These are phyloP conservation scores for Orthosia gracilis DNA, from an alignment of 2,888 invertebrate species.

Conservation along the genomic window DNA sequence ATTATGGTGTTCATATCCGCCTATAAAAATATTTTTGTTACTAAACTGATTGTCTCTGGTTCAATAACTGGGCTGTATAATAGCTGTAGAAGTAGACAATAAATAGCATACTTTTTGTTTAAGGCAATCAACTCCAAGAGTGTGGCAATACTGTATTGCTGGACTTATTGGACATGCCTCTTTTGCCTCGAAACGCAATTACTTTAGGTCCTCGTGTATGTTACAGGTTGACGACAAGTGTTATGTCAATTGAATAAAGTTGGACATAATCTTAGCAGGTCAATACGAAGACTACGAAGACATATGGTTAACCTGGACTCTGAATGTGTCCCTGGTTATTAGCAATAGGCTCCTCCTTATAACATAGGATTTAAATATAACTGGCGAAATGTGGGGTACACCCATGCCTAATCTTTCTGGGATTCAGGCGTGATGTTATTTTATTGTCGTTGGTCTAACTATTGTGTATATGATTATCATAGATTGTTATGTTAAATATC, in stretches of 20 bases:
- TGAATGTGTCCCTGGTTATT: background rate
- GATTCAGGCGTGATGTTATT: background rate
- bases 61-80: slow-evolving; percentile 62
- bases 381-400: background rate
- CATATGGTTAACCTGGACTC: background rate
- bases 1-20: slow-evolving; percentile 79
- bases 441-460: slow-evolving; percentile 33
- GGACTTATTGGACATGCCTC: slow-evolving; percentile 25
- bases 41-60: slow-evolving; percentile 65
- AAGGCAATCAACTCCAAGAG: slow-evolving; percentile 26
- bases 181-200: slow-evolving; percentile 35
- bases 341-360: background rate
- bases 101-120: slow-evolving; percentile 65
- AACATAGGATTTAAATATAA: background rate
- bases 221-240: slow-evolving; percentile 27
- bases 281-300: slow-evolving; percentile 2
- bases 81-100: slow-evolving; percentile 70
- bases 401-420: background rate
- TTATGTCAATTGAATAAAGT: slow-evolving; percentile 7
- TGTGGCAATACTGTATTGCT: slow-evolving; percentile 44
- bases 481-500: slow-evolving; percentile 54
- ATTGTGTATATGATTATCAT: slow-evolving; percentile 52
- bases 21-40: slow-evolving; percentile 80
- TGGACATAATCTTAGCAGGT: slow-evolving; percentile 12
- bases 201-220: slow-evolving; percentile 31